These are phyloP conservation scores for Holacanthus passer DNA, from an alignment of 2,113 vertebrate species.

Conservation along the genomic window DNA sequence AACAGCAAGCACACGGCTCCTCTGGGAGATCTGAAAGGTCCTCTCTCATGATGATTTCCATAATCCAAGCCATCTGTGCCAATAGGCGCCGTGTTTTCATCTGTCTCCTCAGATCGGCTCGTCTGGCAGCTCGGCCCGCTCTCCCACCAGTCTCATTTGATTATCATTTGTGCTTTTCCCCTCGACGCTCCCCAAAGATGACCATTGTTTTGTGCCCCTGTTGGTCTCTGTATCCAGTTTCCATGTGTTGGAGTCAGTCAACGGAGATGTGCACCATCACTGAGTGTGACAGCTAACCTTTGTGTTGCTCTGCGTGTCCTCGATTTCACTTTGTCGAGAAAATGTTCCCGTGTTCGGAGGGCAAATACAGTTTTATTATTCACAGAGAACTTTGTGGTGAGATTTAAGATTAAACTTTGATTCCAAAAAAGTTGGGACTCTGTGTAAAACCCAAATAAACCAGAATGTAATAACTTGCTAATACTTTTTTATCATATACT, in stretches of 20 bases:
- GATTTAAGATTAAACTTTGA: too few relatives aligned
- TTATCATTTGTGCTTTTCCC: constrained; percentile 51
- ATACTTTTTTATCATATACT: too few relatives aligned
- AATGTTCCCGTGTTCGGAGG: not conserved
- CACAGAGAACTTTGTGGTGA: not conserved
- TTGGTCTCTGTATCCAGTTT: constrained; percentile 47
- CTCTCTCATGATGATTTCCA: constrained; percentile 76
- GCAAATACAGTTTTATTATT: constrained; percentile 12
- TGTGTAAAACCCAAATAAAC: too few relatives aligned
- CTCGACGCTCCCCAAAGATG: constrained; percentile 46
- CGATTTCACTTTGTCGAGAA: constrained; percentile 20
- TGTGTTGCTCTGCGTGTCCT: not conserved
- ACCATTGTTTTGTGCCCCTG: constrained; percentile 50
- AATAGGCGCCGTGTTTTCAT: constrained; percentile 80
- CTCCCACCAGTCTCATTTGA: constrained; percentile 58
- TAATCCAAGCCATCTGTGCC: constrained; percentile 86
- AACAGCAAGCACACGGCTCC: constrained; percentile 80
- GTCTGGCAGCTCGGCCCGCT: constrained; percentile 43
- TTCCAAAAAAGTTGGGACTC: too few relatives aligned
- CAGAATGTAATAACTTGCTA: too few relatives aligned
- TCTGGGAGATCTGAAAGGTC: constrained; percentile 75
- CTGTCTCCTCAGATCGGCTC: constrained; percentile 60
- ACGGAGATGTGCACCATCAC: constrained; percentile 32
- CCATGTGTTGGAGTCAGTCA: constrained; percentile 40
- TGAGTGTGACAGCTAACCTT: constrained; percentile 48